phyloP scores from a whole-genome alignment of 2,113 vertebrate genomes.

The Lathamus discolor region DNA sequence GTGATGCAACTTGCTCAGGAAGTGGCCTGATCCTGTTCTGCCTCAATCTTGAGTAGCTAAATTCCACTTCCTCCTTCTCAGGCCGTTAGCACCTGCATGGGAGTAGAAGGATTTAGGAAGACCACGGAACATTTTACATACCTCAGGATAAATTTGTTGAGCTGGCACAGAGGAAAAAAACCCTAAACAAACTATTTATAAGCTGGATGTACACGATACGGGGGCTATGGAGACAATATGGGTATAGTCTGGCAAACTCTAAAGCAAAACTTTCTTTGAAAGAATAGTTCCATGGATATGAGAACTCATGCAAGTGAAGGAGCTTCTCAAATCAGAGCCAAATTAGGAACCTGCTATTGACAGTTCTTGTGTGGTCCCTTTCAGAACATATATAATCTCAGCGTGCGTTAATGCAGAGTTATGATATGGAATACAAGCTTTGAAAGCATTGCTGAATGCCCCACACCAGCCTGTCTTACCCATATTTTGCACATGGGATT shows the following conservation, averaged over 20 bases:
- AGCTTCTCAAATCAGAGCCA: background rate
- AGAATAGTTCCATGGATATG: background rate
- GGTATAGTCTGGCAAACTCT: background rate
- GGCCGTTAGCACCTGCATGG: no score
- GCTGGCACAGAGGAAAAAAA: background rate
- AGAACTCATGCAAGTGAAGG: background rate
- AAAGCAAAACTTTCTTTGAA: background rate
- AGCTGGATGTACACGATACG: accelerated
- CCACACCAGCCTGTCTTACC: background rate
- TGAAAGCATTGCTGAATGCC: background rate
- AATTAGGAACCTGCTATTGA: background rate
- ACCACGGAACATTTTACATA: background rate
- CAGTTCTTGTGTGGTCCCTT: background rate
- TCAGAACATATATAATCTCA: background rate
- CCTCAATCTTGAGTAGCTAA: background rate
- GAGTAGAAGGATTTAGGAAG: background rate
- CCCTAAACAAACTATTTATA: background rate
- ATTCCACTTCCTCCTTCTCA: background rate
- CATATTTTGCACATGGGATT: background rate
- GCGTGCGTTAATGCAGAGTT: background rate
- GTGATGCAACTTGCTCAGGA: background rate
- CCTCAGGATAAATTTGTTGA: background rate
- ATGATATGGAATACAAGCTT: background rate
- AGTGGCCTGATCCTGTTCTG: background rate
- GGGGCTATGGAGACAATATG: background rate